These are phyloP conservation scores for Rugalucina vietnamica DNA, from an alignment of 2,888 invertebrate species.

Conservation along the genomic window DNA sequence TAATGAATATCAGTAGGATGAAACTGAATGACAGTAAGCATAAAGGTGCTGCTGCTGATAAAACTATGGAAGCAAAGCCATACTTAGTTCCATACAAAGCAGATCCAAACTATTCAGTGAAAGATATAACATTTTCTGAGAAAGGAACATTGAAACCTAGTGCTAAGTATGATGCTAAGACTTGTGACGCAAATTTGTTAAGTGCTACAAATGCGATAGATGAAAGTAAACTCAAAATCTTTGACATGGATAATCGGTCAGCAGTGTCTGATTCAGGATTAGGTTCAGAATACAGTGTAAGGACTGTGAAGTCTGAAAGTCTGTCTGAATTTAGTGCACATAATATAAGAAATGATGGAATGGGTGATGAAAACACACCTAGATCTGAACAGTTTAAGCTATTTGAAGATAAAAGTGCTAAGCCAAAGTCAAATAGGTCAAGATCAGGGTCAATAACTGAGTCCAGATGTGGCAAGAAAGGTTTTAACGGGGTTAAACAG, in stretches of 20 bases:
- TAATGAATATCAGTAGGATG: background rate
- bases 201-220: background rate
- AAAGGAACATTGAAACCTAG: background rate
- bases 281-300: conserved; percentile 1
- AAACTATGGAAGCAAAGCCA: background rate
- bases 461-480: background rate
- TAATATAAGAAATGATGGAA: too few species aligned
- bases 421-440: background rate
- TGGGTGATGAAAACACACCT: background rate
- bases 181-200: background rate
- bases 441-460: background rate
- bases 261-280: conserved; percentile 2
- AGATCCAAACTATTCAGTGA: background rate
- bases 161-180: background rate
- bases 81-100: background rate
- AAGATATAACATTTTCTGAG: background rate
- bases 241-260: background rate
- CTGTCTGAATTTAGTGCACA: background rate
- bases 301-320: background rate
- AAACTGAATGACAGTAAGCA: background rate
- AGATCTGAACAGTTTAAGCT: background rate
- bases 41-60: background rate
- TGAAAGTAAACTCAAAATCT: background rate
- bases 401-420: background rate
- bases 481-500: background rate